Evolutionary conservation across 23 tunicate genomes (phyloP).

Genomic region (Ciona savignyi): DNA sequence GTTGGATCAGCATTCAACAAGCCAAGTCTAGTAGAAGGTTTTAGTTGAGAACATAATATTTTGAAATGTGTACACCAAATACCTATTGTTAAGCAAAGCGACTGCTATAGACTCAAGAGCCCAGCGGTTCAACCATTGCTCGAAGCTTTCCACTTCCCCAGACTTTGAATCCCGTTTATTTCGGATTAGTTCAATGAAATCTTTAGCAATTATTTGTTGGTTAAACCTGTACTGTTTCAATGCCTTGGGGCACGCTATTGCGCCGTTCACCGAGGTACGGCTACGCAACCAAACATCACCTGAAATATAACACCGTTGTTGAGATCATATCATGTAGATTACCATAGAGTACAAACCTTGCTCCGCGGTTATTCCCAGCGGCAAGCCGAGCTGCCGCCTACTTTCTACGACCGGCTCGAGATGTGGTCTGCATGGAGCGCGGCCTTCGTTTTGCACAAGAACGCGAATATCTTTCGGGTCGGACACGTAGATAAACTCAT

Average conservation of each 20-base stretch:
- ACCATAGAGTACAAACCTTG: no score
- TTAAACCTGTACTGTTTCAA: slow-evolving; percentile 27
- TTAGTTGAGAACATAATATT: no score
- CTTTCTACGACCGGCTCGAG: slow-evolving; percentile 63
- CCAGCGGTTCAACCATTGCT: slow-evolving; percentile 65
- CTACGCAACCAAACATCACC: slow-evolving; percentile 68
- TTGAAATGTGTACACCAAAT: no score
- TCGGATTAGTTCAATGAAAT: slow-evolving; percentile 28
- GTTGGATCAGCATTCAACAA: slow-evolving; percentile 18
- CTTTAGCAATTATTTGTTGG: slow-evolving; percentile 51
- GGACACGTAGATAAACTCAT: slow-evolving; percentile 73
- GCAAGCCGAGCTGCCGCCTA: slow-evolving; percentile 56
- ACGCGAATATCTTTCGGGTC: slow-evolving; percentile 77
- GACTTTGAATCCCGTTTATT: slow-evolving; percentile 2
- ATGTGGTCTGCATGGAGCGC: slow-evolving; percentile 67
- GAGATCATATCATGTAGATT: no score
- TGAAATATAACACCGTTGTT: slow-evolving; percentile 6
- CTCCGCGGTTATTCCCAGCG: slow-evolving; percentile 78
- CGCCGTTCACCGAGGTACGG: slow-evolving; percentile 61
- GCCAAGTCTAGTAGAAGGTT: no score
- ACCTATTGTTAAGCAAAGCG: slow-evolving; percentile 72
- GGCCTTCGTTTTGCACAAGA: slow-evolving; percentile 79
- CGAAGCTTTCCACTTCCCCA: slow-evolving; percentile 59
- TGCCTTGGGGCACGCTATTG: slow-evolving; percentile 38
- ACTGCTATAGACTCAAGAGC: slow-evolving; percentile 90